Percentiles rank a stretch among this genome's conserved stretches.
Evolutionary conservation across 2,113 vertebrate species (phyloP).

Genomic region (Alosa alosa): DNA sequence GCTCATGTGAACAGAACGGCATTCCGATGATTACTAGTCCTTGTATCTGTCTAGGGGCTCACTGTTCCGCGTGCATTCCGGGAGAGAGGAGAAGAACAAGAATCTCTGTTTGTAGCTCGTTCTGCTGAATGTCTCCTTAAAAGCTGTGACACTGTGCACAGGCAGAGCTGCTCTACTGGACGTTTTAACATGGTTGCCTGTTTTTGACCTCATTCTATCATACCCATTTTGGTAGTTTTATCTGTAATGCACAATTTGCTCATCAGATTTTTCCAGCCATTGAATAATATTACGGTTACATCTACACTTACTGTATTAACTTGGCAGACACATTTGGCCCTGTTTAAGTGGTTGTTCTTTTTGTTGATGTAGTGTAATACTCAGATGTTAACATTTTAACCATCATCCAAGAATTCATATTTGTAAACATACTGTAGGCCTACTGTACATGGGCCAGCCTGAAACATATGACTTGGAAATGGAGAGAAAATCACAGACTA

Average conservation of each 20-base stretch:
- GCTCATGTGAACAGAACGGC: background rate
- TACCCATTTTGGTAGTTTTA: background rate
- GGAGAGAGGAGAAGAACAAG: background rate
- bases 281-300: background rate
- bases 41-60: background rate
- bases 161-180: background rate
- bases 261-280: background rate
- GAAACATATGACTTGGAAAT: background rate
- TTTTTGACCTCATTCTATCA: background rate
- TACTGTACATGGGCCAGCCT: background rate
- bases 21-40: background rate
- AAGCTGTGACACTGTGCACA: background rate
- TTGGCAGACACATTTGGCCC: background rate
- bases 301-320: background rate
- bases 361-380: background rate
- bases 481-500: background rate
- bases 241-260: background rate
- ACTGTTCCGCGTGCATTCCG: background rate
- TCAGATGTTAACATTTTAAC: background rate
- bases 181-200: background rate
- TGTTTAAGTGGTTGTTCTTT: background rate
- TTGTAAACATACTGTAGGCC: background rate
- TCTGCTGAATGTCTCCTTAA: background rate
- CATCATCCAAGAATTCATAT: background rate
- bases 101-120: background rate